A percentile compares a stretch with the other conserved stretches of the same genome.
These are phyloP conservation scores for Camponotus vicinus DNA, from an alignment of 1,140 invertebrate species.

Conservation along the genomic window DNA sequence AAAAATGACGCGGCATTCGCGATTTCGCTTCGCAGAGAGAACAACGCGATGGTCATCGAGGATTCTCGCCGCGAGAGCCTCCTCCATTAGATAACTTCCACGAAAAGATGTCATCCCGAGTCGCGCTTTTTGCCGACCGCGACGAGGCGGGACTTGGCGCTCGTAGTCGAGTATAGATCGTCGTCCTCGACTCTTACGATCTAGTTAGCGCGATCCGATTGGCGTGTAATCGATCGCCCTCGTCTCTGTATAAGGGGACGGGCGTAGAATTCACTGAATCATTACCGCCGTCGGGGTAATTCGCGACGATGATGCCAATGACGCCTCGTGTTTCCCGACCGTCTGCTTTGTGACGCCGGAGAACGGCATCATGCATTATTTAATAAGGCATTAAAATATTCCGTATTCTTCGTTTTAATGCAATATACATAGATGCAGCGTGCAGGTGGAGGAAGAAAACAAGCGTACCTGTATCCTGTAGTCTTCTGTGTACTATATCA, in stretches of 20 bases:
- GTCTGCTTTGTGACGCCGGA: conserved; percentile 30
- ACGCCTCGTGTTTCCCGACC: conserved; percentile 54
- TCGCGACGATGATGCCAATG: conserved; percentile 48
- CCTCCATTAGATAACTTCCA: conserved; percentile 52
- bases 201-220: conserved; percentile 74
- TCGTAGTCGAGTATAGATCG: conserved; percentile 41
- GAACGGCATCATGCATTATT: conserved; percentile 59
- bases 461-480: not conserved
- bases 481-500: not conserved
- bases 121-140: not conserved
- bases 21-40: not conserved
- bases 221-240: conserved; percentile 73
- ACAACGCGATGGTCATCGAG: not conserved
- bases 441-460: not conserved
- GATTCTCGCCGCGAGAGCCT: not conserved
- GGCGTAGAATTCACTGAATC: conserved; percentile 71
- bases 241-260: conserved; percentile 54
- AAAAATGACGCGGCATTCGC: not conserved
- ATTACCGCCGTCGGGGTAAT: conserved; percentile 39
- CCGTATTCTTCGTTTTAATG: conserved; percentile 49
- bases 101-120: conserved; percentile 53
- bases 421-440: not conserved
- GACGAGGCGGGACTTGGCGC: conserved; percentile 56
- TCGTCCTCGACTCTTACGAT: conserved; percentile 57
- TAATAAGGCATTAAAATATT: conserved; percentile 69